Evolutionary conservation across 2,797 vertebrate genomes (phyloP).

Genomic region (Chelmon rostratus): DNA sequence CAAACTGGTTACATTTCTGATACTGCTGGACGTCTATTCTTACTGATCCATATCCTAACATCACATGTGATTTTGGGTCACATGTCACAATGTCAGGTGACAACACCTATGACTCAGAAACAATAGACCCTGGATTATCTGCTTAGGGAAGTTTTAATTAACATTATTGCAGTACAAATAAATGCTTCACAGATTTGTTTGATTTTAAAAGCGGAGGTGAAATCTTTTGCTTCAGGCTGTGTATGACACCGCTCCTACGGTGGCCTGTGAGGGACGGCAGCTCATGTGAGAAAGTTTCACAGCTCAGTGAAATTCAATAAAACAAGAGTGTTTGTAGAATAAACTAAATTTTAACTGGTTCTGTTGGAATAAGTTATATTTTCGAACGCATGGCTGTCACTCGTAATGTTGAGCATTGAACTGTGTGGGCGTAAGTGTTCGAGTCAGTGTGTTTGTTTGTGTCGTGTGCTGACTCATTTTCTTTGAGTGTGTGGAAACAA

Average conservation of each 20-base stretch:
- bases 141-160: too few relatives aligned
- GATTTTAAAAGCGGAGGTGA: neutral
- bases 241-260: neutral
- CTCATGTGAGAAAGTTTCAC: neutral
- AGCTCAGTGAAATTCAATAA: neutral
- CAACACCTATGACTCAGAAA: too few relatives aligned
- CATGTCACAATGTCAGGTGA: neutral
- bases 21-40: neutral
- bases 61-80: neutral
- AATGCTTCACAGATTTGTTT: too few relatives aligned
- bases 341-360: neutral
- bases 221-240: neutral
- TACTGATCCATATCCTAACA: neutral
- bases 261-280: neutral
- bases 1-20: neutral
- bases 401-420: neutral
- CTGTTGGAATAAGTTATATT: neutral
- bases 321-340: neutral
- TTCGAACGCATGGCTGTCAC: neutral
- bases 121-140: neutral
- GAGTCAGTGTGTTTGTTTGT: constrained; percentile 1
- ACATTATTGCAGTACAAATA: too few relatives aligned
- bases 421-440: neutral
- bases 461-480: neutral
- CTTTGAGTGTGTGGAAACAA: constrained; percentile 20